Conservation (phyloP, 2,113 vertebrate genomes). For the Thunnus thynnus region DNA sequence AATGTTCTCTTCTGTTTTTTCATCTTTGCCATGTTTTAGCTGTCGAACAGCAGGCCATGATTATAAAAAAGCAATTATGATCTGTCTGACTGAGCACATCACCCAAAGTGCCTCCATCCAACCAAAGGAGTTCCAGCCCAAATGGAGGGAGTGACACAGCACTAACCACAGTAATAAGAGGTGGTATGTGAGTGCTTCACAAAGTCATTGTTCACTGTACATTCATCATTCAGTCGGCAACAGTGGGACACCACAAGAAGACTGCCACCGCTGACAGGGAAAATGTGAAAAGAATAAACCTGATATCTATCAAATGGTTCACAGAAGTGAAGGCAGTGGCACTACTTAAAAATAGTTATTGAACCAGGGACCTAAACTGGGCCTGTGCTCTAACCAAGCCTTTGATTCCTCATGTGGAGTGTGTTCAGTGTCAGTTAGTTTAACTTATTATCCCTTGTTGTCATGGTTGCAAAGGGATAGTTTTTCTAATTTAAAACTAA, state of each 20-base stretch:
- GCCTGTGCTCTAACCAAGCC: slow-evolving; percentile 6
- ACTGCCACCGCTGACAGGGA: slow-evolving; percentile 7
- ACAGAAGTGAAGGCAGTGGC: not conserved
- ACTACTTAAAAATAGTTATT: slow-evolving; percentile 19
- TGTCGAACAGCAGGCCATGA: slow-evolving; percentile 43
- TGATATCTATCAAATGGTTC: slow-evolving; percentile 19
- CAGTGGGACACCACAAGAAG: not conserved
- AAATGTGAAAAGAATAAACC: slow-evolving; percentile 20
- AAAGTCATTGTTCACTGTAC: slow-evolving; percentile 14
- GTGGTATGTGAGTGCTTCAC: slow-evolving; percentile 2
- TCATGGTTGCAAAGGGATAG: slow-evolving; percentile 13
- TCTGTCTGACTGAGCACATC: slow-evolving; percentile 58
- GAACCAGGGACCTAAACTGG: not conserved
- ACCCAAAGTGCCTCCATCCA: slow-evolving; percentile 37
- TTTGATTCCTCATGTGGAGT: slow-evolving; percentile 6
- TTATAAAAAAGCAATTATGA: slow-evolving; percentile 66
- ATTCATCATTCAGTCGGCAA: slow-evolving; percentile 30
- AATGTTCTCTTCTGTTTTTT: not conserved
- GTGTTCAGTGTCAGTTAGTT: slow-evolving; percentile 3
- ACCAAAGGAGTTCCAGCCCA: slow-evolving; percentile 21
- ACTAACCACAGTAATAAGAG: slow-evolving; percentile 13
- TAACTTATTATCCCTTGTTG: slow-evolving; percentile 29
- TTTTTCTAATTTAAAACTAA: slow-evolving; percentile 2
- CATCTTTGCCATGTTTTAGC: slow-evolving; percentile 33
- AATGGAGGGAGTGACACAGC: slow-evolving; percentile 36